Base-by-base conservation (phyloP, 2,113 vertebrate genomes). In the Paracanthobrama guichenoti region DNA sequence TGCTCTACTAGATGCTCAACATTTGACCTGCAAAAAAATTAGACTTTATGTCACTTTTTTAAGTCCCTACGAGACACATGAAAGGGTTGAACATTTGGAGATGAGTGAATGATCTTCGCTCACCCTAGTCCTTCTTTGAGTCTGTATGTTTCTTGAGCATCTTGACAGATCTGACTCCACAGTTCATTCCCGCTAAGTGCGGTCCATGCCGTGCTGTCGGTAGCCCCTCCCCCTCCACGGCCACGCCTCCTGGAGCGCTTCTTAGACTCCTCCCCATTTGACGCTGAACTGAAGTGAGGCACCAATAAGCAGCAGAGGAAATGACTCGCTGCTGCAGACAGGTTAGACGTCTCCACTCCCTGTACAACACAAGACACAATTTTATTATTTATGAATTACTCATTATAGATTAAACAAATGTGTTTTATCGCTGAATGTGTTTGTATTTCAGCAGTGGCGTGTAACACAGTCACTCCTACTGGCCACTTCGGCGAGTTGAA, bases 241-340 rank as follows among this genome's bases (percentile, higher is more conserved):
- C 93, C 93, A 59, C 94, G 93, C 57, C 93, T 91, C 87, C 90
- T 94, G 12, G 94, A 95, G 71, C 92, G 92, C 88, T 94, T 94
- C 84, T 94, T 95, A 0, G 91, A 85, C 3, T 95, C 95, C 79
- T 95, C 95, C 50, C 87, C 92, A 1, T 69, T 88, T 62, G 92
- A 22, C 22, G 91, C 73, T 14, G 93, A 86, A 0, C 84, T 91
- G 86, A 94, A 92, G 88, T 95, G 92, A 31, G 93, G 91, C 71
- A 95, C 93, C 86, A 96, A 81, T n/a, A 96, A 89, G 88, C 95
- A 95, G 90, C 94, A 94, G 69, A 95, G 90, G 87, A 96, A 96
- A 86, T 95, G 95, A 89, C 94, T 95, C 77, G 94, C 86, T 10
- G 95, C 95, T 86, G 92, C 88, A 4, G 95, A 94, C 22, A 96